Percentiles rank a stretch among this genome's conserved stretches.
phyloP scores from a whole-genome alignment of 2,888 invertebrate genomes.

The Drosophila bunnanda region DNA sequence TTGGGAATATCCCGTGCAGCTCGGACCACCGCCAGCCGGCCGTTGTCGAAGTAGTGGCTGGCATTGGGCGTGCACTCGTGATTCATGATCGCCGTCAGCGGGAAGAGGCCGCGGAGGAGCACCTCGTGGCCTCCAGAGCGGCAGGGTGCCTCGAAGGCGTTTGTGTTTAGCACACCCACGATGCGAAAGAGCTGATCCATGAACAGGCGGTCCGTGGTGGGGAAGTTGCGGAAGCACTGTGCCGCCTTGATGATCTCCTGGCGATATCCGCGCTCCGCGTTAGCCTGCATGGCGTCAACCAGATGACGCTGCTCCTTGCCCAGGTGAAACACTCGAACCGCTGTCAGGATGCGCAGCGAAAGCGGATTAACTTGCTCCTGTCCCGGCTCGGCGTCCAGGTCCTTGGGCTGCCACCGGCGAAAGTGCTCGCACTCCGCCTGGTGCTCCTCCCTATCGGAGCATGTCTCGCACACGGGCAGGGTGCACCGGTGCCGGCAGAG shows the following conservation, averaged over 20 bases:
- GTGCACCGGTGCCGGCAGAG: conserved; percentile 88
- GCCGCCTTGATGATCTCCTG: conserved; percentile 83
- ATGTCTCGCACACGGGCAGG: conserved; percentile 88
- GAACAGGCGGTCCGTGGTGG: conserved; percentile 80
- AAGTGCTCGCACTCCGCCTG: conserved; percentile 88
- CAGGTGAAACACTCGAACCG: conserved; percentile 82
- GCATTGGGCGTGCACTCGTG: conserved; percentile 91
- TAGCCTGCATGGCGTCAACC: conserved; percentile 83
- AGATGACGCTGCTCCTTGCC: conserved; percentile 79
- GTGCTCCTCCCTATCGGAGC: conserved; percentile 87
- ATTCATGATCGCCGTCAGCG: conserved; percentile 89
- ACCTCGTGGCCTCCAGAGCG: conserved; percentile 79
- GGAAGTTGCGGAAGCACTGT: conserved; percentile 83
- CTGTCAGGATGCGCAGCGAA: conserved; percentile 82
- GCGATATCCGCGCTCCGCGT: conserved; percentile 81
- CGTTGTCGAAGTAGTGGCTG: conserved; percentile 88
- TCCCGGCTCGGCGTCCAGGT: conserved; percentile 58
- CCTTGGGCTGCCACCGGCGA: conserved; percentile 86
- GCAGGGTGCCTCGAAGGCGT: conserved; percentile 84
- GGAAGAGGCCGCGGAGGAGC: conserved; percentile 88
- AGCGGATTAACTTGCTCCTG: conserved; percentile 70
- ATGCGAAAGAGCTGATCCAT: conserved; percentile 82
- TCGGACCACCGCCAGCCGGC: conserved; percentile 87
- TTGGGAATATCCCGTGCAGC: conserved; percentile 87
- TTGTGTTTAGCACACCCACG: conserved; percentile 84